These are phyloP conservation scores for Metopolophium dirhodum DNA, from an alignment of 1,140 invertebrate species.

Conservation along the genomic window DNA sequence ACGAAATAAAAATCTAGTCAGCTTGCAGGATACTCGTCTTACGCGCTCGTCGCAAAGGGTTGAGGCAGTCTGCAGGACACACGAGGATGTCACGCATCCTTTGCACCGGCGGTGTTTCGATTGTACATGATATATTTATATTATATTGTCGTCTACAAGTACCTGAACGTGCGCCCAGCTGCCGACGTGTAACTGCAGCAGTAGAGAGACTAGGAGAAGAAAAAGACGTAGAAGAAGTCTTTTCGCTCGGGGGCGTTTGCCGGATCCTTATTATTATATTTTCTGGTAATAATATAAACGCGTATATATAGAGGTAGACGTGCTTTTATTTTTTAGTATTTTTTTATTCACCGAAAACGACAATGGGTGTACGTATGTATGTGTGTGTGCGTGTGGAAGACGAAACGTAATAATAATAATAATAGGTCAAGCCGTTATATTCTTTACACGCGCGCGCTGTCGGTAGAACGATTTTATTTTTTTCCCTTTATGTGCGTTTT, in stretches of 20 bases:
- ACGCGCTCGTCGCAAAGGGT: not conserved
- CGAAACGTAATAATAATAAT: constrained; percentile 16
- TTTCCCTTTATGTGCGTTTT: constrained; percentile 20
- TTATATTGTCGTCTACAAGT: not conserved
- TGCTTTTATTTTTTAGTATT: constrained; percentile 36
- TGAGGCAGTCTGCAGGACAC: not conserved
- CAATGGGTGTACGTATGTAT: not conserved
- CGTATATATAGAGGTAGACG: not conserved
- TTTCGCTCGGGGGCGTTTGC: not conserved
- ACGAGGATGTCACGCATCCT: not conserved
- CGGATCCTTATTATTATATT: constrained; percentile 34
- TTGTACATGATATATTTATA: not conserved
- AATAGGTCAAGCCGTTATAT: constrained; percentile 46
- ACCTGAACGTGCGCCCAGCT: not conserved
- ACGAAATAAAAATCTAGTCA: not conserved
- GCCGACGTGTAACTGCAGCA: not conserved
- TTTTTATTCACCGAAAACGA: constrained; percentile 26
- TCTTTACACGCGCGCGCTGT: constrained; percentile 9
- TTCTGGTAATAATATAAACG: constrained; percentile 4
- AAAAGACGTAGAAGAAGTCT: not conserved
- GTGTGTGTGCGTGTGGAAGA: constrained; percentile 22
- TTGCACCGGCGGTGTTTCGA: not conserved
- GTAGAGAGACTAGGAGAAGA: not conserved
- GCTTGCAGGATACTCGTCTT: not conserved
- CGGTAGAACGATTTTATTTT: constrained; percentile 23